Percentiles rank a stretch among this genome's conserved stretches.
Evolutionary conservation across 2,888 invertebrate genomes (phyloP).

Genomic region (Archips xylosteana): DNA sequence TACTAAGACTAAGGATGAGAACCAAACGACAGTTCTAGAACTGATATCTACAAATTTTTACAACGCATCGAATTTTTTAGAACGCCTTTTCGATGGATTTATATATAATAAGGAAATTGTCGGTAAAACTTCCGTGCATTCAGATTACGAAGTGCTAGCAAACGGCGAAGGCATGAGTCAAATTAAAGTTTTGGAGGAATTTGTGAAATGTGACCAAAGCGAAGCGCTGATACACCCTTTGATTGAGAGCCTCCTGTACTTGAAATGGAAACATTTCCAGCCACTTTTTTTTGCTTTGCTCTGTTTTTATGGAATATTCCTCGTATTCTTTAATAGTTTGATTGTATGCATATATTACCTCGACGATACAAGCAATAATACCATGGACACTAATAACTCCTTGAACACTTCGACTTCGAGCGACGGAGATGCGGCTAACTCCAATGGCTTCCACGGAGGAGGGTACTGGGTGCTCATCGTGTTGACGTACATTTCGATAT

Average conservation of each 20-base stretch:
- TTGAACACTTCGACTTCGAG: not conserved
- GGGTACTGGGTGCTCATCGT: not conserved
- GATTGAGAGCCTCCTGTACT: slow-evolving; percentile 20
- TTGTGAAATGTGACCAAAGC: slow-evolving; percentile 17
- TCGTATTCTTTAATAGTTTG: slow-evolving; percentile 7
- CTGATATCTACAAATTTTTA: slow-evolving; percentile 5
- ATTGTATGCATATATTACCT: slow-evolving; percentile 2
- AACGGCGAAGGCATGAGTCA: slow-evolving; percentile 7
- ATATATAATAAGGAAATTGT: not conserved
- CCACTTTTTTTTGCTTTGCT: slow-evolving; percentile 1
- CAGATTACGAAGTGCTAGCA: slow-evolving; percentile 2
- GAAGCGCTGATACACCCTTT: slow-evolving; percentile 13
- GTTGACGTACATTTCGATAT: not conserved
- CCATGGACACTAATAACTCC: no score
- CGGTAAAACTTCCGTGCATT: not conserved
- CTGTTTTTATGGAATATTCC: slow-evolving; percentile 8
- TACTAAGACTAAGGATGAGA: not conserved
- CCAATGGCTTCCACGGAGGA: not conserved
- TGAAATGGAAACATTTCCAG: slow-evolving; percentile 16
- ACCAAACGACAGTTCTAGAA: slow-evolving; percentile 3
- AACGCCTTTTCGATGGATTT: slow-evolving; percentile 7
- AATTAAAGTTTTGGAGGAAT: slow-evolving; percentile 23
- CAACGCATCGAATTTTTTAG: slow-evolving; percentile 1
- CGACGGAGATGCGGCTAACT: not conserved
- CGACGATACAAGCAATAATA: not conserved